phyloP scores from a whole-genome alignment of 2,888 invertebrate genomes.

The Rhagium mordax region DNA sequence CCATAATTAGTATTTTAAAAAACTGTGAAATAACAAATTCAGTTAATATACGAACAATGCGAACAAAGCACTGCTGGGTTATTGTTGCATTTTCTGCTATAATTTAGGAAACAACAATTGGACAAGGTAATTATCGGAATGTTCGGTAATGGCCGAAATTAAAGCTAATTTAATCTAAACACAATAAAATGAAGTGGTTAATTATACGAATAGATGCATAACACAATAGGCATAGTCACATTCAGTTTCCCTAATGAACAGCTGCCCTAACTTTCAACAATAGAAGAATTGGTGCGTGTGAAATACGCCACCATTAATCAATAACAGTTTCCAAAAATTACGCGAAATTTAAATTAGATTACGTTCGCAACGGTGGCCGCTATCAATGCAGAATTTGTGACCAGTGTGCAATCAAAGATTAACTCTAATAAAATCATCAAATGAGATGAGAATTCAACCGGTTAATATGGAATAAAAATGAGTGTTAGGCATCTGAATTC shows the following conservation, averaged over 20 bases:
- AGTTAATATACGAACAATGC: slow-evolving; percentile 6
- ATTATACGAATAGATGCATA: slow-evolving; percentile 50
- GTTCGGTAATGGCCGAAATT: slow-evolving; percentile 53
- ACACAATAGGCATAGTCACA: slow-evolving; percentile 56
- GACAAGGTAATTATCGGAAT: slow-evolving; percentile 37
- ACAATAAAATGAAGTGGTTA: slow-evolving; percentile 57
- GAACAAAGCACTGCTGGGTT: not conserved
- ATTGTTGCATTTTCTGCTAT: slow-evolving; percentile 30
- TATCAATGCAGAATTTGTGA: not conserved
- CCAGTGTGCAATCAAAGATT: not conserved
- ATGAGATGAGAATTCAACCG: no score
- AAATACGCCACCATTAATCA: slow-evolving; percentile 63
- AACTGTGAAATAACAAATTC: not conserved
- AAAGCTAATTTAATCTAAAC: slow-evolving; percentile 58
- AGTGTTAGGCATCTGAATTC: no score
- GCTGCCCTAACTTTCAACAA: slow-evolving; percentile 60
- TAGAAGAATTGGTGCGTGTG: slow-evolving; percentile 64
- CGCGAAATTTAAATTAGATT: slow-evolving; percentile 49
- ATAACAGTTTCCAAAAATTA: slow-evolving; percentile 59
- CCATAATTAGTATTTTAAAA: not conserved
- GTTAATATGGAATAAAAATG: no score
- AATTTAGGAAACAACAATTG: slow-evolving; percentile 51
- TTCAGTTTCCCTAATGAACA: slow-evolving; percentile 57
- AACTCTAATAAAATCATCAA: no score
- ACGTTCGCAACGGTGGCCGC: not conserved